A percentile compares a stretch with the other conserved stretches of the same genome.
phyloP scores from a whole-genome alignment of 2,797 vertebrate species.

The Chiloscyllium punctatum region DNA sequence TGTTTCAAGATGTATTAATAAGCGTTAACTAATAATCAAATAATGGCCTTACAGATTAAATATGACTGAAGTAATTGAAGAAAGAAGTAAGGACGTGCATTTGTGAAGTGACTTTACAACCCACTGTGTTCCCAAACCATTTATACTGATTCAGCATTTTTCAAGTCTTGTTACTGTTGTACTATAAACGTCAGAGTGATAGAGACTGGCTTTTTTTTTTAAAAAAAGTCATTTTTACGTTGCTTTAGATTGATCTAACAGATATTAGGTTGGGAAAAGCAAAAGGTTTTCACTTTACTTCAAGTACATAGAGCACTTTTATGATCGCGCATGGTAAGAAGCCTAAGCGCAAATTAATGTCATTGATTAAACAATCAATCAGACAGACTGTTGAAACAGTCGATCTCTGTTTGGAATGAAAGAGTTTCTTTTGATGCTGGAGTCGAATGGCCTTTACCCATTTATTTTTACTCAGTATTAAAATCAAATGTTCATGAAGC shows the following conservation, averaged over 20 bases:
- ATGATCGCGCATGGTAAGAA: not conserved
- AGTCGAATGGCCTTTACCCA: not conserved
- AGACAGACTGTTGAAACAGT: not conserved
- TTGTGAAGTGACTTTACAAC: not conserved
- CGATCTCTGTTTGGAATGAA: not conserved
- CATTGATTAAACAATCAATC: not conserved
- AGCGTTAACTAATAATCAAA: not conserved
- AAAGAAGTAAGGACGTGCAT: not conserved
- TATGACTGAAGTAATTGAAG: not conserved
- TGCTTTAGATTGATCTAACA: not conserved
- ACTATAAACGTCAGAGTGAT: not conserved
- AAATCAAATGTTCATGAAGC: not conserved
- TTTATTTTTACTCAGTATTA: not conserved
- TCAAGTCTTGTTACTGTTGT: not conserved
- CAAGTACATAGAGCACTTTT: not conserved
- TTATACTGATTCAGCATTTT: not conserved
- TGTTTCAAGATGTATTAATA: too few relatives aligned
- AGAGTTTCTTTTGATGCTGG: not conserved
- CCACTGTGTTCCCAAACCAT: not conserved
- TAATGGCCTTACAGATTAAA: not conserved
- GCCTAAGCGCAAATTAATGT: not conserved
- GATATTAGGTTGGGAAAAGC: not conserved
- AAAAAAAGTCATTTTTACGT: not conserved
- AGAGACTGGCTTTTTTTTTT: too few relatives aligned
- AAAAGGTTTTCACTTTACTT: not conserved